Base-by-base conservation (phyloP, 2,113 vertebrate genomes). In the Deroptyus accipitrinus region DNA sequence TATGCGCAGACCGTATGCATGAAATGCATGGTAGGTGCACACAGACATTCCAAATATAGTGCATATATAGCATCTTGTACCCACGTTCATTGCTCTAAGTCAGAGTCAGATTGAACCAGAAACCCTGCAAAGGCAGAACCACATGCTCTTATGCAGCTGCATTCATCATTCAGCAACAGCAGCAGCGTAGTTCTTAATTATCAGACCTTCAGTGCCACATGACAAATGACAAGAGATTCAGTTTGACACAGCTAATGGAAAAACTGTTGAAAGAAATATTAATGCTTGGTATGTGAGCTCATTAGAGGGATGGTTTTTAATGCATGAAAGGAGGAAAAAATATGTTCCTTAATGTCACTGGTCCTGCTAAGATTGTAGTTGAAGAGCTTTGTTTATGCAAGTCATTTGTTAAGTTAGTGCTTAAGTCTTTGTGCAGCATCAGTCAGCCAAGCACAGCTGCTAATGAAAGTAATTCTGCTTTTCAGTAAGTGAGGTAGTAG, bases 191-290 rank as follows among this genome's bases (percentile, higher is more conserved):
- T 67, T 51, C 64, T 74, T 78, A 39, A 82, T 89, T 68, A 23
- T 68, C 48, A 94, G 83, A 13, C 35, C 66, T 66, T 73, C 80
- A 44, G 69, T 84, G 86, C 73, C 55, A 39, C 76, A 1, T 82
- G 89, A 96, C 61, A 84, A 91, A 94, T 73, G 73, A 28, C 66
- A 76, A 4, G 6, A 84, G 77, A 64, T 63, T 39, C 59, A 7
- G 39, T 64, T 94, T 94, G 88, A 82, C 83, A 24, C 55, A 72
- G 61, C 88, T 96, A 92, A 93, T 94, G 86, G 90, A 42, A 94
- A 93, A 94, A 92, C 49, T 7, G 39, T 78, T 93, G 37, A 25
- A 81, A 84, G 57, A 90, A 93, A 94, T 92, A 86, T 84, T 88
- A 83, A 62, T 52, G 35, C 69, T 83, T 93, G 22, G 31, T 64